Conservation (phyloP, 1,140 invertebrate species). For the Lordiphosa mommai region DNA sequence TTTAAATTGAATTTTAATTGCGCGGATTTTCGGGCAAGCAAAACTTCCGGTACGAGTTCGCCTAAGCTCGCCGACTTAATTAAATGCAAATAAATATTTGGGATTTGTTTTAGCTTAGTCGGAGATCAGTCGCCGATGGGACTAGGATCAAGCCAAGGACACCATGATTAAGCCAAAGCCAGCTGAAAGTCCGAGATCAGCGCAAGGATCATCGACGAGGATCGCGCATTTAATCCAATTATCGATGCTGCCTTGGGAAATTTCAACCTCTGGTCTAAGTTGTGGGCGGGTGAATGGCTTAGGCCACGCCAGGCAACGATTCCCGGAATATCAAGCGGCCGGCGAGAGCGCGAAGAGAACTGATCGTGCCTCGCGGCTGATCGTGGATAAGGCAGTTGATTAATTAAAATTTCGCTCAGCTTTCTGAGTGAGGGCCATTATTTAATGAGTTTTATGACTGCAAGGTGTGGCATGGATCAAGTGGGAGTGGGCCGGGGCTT, state of each 20-base stretch:
- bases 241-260: slow-evolving; percentile 43
- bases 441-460: slow-evolving; percentile 72
- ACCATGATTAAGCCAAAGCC: slow-evolving; percentile 51
- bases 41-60: slow-evolving; percentile 26
- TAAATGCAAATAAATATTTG: slow-evolving; percentile 73
- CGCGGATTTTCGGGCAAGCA: slow-evolving; percentile 37
- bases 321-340: slow-evolving; percentile 21
- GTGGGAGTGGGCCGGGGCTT: slow-evolving; percentile 30
- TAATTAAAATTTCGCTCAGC: slow-evolving; percentile 77
- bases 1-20: slow-evolving; percentile 67
- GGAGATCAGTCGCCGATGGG: slow-evolving; percentile 16
- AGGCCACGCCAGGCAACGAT: slow-evolving; percentile 27
- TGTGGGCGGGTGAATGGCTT: slow-evolving; percentile 75
- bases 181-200: slow-evolving; percentile 54
- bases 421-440: slow-evolving; percentile 64
- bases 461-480: slow-evolving; percentile 57
- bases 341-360: neutral
- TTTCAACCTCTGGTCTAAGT: slow-evolving; percentile 35
- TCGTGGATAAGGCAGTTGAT: slow-evolving; percentile 42
- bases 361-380: slow-evolving; percentile 12
- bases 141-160: slow-evolving; percentile 22
- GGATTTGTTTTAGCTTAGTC: slow-evolving; percentile 56
- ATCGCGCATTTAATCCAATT: slow-evolving; percentile 69
- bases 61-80: slow-evolving; percentile 54
- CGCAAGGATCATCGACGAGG: slow-evolving; percentile 37